Evolutionary conservation across 2,113 vertebrate species (phyloP), one percentile per base, ranked within the genome.

Genomic region (Eulemur macaco): DNA sequence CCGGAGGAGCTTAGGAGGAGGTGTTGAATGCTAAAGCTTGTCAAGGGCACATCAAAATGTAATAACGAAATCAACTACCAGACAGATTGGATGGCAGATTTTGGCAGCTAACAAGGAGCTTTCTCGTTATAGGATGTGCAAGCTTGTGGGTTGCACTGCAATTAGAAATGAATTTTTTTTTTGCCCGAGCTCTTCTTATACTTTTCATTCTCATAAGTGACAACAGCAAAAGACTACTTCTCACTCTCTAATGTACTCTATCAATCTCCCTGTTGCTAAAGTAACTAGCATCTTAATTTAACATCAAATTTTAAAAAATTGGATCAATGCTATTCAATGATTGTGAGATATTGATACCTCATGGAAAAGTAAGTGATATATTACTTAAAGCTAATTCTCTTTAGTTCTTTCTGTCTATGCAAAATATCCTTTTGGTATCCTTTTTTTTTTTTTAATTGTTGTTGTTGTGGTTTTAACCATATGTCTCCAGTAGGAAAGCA

Each of bases 61-160:
- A 98, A 95, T 95, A 93, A 88, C 66, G 96, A 96, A 98, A 97
- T 45, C 25, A 94, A 97, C 95, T 97, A 93, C 86, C 94, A 97
- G 95, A 97, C 64, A 97, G 93, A 97, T 98, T 98, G 97, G 98
- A 86, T 86, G 97, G 97, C 94, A 98, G 98, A 98, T 97, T 97
- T n/a, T 13, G 45, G 96, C 97, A 98, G 97, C 96, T 98, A 97
- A 98, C 96, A 96, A 97, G 94, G 93, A 98, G 83, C 88, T 96
- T 92, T 96, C 94, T 94, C 84, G 77, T 97, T 97, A 64, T 91
- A 96, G 96, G 98, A 98, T 85, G 88, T 98, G 91, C 95, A 96
- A 96, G 94, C 95, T 95, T 97, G 95, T 8, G 20, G 84, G 97
- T 93, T 96, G 74, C 84, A 96, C 76, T 98, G 94, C 95, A 97